Percentiles rank a stretch among this genome's conserved stretches.
These are phyloP conservation scores for Drosophila trapezifrons DNA, from an alignment of 1,140 invertebrate genomes.

Conservation along the genomic window DNA sequence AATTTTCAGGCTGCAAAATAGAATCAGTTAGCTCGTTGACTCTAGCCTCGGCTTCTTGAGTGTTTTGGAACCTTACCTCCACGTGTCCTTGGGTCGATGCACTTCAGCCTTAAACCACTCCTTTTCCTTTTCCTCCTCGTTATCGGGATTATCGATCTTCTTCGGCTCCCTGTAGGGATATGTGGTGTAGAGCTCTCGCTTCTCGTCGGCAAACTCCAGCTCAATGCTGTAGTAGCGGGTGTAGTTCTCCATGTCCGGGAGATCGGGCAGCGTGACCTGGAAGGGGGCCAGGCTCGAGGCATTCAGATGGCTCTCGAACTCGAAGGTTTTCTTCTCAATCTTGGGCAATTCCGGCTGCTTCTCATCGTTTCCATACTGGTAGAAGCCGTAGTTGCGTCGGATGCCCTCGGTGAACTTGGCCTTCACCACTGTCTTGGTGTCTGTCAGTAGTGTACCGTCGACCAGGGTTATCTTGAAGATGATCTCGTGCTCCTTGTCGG, in stretches of 20 bases:
- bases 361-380: slow-evolving; percentile 31
- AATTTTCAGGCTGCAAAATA: slow-evolving; percentile 85
- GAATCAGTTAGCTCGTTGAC: too few species aligned
- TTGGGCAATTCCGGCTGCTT: slow-evolving; percentile 41
- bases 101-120: slow-evolving; percentile 64
- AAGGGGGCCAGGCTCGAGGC: slow-evolving; percentile 64
- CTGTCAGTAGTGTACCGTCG: slow-evolving; percentile 60
- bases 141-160: slow-evolving; percentile 42
- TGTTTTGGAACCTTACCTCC: slow-evolving; percentile 35
- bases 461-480: slow-evolving; percentile 66
- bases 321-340: slow-evolving; percentile 45
- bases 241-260: slow-evolving; percentile 66
- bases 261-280: slow-evolving; percentile 61
- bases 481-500: slow-evolving; percentile 90
- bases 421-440: slow-evolving; percentile 85
- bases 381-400: slow-evolving; percentile 70
- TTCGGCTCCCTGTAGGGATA: slow-evolving; percentile 77
- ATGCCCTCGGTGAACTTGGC: slow-evolving; percentile 85
- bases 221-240: slow-evolving; percentile 68
- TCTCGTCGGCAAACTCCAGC: slow-evolving; percentile 56
- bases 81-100: slow-evolving; percentile 49
- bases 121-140: slow-evolving; percentile 58
- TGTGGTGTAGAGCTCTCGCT: slow-evolving; percentile 59
- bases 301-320: slow-evolving; percentile 68
- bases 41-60: not conserved